Conservation (phyloP, 1,140 invertebrate species). For the Hypsibius dujardini region DNA sequence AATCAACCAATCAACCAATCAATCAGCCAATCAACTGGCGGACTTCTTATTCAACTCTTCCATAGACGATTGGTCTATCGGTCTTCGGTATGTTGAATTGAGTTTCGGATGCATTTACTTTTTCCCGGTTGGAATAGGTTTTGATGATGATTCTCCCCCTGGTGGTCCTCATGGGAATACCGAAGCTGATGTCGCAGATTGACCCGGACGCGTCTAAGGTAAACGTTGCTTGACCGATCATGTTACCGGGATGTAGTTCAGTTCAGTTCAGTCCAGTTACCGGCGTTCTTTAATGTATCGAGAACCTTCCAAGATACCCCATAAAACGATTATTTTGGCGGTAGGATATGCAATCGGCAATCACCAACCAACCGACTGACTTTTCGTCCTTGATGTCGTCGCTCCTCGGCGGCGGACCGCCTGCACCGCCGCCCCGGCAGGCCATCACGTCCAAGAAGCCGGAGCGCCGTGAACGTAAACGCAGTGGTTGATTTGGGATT, state of each 20-base stretch:
- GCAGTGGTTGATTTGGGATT: not conserved
- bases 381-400: not conserved
- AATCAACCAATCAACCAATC: too few species aligned
- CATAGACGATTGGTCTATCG: not conserved
- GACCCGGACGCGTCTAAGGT: slow-evolving; percentile 79
- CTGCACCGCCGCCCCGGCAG: not conserved
- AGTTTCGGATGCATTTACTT: slow-evolving; percentile 17
- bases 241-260: not conserved
- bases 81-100: slow-evolving; percentile 18
- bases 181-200: slow-evolving; percentile 71
- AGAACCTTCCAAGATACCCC: not conserved
- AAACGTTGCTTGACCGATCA: slow-evolving; percentile 21
- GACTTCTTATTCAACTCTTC: too few species aligned
- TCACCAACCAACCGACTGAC: not conserved
- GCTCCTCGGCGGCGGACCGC: not conserved
- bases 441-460: too few species aligned
- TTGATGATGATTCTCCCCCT: slow-evolving; percentile 90
- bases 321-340: not conserved
- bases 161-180: slow-evolving; percentile 70
- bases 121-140: slow-evolving; percentile 36
- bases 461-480: not conserved
- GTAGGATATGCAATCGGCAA: not conserved
- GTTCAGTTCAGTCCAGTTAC: not conserved
- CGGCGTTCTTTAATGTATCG: not conserved
- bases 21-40: too few species aligned